phyloP scores from a whole-genome alignment of 2,797 vertebrate genomes.

The Pseudopleuronectes americanus region DNA sequence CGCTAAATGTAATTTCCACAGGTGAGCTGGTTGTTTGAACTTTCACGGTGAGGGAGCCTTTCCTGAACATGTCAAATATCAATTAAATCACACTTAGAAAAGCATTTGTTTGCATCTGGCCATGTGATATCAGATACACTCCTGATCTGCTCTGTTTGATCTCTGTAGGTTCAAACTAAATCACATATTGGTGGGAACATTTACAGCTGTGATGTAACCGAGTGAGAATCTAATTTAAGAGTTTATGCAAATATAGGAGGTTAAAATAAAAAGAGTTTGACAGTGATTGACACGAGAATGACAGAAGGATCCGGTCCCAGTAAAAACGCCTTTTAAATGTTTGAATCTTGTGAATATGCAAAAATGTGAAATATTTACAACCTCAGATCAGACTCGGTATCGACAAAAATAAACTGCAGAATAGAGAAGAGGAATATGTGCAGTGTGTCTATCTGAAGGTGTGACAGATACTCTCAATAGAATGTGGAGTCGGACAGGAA shows the following conservation, averaged over 20 bases:
- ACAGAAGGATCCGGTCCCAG: not conserved
- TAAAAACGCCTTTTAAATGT: constrained; percentile 15
- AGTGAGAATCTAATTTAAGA: not conserved
- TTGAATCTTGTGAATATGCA: constrained; percentile 14
- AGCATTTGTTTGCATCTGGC: not conserved
- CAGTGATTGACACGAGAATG: not conserved
- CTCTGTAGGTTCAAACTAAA: not conserved
- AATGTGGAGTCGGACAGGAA: constrained; percentile 24
- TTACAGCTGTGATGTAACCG: not conserved
- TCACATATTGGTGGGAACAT: too few species aligned
- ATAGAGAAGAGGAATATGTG: constrained; percentile 35
- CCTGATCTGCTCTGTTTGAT: not conserved
- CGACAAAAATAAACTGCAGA: constrained; percentile 30
- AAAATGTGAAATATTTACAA: constrained; percentile 9
- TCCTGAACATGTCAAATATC: constrained; percentile 67
- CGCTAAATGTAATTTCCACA: constrained; percentile 77
- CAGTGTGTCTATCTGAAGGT: constrained; percentile 18
- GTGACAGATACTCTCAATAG: constrained; percentile 22
- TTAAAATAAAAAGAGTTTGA: not conserved
- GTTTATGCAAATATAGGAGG: not conserved
- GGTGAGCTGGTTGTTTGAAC: constrained; percentile 73
- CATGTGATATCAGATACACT: not conserved
- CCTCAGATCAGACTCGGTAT: not conserved
- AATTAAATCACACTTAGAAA: constrained; percentile 64
- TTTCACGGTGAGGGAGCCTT: constrained; percentile 68